Evolutionary conservation across 2,113 vertebrate genomes (phyloP).

Genomic region (Empidonax alnorum): DNA sequence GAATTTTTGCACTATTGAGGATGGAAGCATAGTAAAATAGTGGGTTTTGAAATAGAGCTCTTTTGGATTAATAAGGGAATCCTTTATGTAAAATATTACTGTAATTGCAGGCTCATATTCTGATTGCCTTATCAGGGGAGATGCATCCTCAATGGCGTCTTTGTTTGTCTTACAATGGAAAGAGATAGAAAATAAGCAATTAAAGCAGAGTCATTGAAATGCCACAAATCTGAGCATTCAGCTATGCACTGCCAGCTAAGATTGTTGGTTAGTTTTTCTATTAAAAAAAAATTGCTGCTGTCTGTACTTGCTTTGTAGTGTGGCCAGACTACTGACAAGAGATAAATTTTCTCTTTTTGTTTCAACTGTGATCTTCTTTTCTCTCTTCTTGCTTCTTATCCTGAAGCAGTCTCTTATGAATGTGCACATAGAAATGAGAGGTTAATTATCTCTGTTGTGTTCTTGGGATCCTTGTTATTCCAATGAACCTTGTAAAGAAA

Average conservation of each 20-base stretch:
- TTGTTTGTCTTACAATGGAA: constrained; percentile 23
- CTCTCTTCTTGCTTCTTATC: neutral
- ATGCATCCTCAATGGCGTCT: constrained; percentile 10
- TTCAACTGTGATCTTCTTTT: constrained; percentile 10
- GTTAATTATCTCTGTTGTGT: constrained; percentile 27
- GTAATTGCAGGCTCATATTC: constrained; percentile 55
- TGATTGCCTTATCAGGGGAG: constrained; percentile 38
- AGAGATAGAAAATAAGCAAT: constrained; percentile 47
- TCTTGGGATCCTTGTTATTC: neutral
- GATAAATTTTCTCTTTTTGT: neutral
- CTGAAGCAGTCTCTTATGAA: neutral
- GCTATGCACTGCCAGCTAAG: neutral
- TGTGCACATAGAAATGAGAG: neutral
- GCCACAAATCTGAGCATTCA: neutral
- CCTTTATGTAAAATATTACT: constrained; percentile 11
- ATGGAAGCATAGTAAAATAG: neutral
- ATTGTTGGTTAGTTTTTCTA: neutral
- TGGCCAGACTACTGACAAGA: neutral
- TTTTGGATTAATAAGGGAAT: constrained; percentile 1
- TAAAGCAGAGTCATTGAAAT: constrained; percentile 22
- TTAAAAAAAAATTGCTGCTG: neutral
- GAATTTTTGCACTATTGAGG: neutral
- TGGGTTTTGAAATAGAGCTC: neutral
- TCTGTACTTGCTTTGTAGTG: neutral
- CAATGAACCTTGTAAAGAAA: neutral